These are phyloP conservation scores for Mythimna pallens DNA, from an alignment of 2,888 invertebrate species.

Conservation along the genomic window DNA sequence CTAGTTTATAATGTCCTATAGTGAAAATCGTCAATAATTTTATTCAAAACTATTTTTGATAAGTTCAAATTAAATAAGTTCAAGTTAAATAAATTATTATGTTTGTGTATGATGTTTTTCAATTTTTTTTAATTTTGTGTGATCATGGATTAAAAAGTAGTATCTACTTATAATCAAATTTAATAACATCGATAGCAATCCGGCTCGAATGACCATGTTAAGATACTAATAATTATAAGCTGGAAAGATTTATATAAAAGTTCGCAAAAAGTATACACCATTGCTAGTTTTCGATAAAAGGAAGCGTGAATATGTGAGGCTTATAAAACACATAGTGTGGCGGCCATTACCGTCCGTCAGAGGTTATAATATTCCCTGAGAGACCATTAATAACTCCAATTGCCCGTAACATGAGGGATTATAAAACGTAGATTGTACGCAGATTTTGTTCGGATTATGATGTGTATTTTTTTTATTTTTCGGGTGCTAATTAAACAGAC, in stretches of 20 bases:
- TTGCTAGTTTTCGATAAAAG: neutral
- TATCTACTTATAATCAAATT: no score
- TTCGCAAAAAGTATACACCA: neutral
- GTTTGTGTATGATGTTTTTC: no score
- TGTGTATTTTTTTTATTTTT: neutral
- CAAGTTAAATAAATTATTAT: no score
- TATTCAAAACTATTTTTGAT: no score
- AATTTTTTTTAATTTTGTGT: no score
- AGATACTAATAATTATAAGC: no score
- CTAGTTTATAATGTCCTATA: no score
- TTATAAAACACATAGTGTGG: constrained; percentile 14
- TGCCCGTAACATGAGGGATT: neutral
- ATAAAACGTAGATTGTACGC: constrained; percentile 11
- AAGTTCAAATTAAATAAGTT: no score
- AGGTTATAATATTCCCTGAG: constrained; percentile 26
- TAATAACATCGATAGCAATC: neutral
- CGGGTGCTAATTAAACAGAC: no score
- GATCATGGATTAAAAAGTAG: no score
- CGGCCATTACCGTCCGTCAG: constrained; percentile 2
- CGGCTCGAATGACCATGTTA: neutral
- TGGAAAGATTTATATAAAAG: no score
- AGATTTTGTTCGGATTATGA: neutral
- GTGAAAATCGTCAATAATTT: no score
- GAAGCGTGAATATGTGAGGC: neutral
- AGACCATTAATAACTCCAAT: constrained; percentile 20